Percentiles rank a stretch among this genome's conserved stretches.
Evolutionary conservation across 2,113 vertebrate genomes (phyloP).

Genomic region (Tragelaphus scriptus): DNA sequence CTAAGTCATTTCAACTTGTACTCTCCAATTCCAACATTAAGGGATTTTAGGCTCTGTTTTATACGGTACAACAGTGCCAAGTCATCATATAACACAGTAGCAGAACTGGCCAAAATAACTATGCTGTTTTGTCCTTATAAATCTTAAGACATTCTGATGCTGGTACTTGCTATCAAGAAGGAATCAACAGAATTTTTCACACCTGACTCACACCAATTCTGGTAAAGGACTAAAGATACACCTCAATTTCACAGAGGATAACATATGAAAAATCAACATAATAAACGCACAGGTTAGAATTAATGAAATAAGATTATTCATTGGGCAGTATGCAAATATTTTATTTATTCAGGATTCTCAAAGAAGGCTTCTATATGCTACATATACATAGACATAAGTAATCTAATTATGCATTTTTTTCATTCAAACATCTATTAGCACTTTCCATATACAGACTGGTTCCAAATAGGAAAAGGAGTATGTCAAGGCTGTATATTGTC

Average conservation of each 20-base stretch:
- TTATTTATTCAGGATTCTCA: not conserved
- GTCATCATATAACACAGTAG: not conserved
- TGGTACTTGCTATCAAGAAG: not conserved
- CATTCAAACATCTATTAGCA: not conserved
- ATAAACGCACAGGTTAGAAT: not conserved
- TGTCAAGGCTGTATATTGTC: no score
- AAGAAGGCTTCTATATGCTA: not conserved
- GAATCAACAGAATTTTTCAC: not conserved
- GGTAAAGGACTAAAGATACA: not conserved
- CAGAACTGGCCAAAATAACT: not conserved
- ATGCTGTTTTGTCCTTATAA: not conserved
- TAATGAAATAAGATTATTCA: constrained; percentile 15
- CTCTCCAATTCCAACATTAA: not conserved
- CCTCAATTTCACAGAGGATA: not conserved
- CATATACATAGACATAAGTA: not conserved
- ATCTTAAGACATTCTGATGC: not conserved
- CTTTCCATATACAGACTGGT: not conserved
- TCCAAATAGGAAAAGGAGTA: no score
- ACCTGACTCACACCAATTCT: not conserved
- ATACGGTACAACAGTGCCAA: not conserved
- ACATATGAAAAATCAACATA: not conserved
- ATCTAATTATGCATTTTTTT: not conserved
- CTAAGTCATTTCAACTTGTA: not conserved
- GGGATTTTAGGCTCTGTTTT: not conserved
- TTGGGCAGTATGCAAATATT: not conserved